Percentiles rank a stretch among this genome's conserved stretches.
Conservation (phyloP, 2,888 invertebrate genomes). For the Acheta domesticus region DNA sequence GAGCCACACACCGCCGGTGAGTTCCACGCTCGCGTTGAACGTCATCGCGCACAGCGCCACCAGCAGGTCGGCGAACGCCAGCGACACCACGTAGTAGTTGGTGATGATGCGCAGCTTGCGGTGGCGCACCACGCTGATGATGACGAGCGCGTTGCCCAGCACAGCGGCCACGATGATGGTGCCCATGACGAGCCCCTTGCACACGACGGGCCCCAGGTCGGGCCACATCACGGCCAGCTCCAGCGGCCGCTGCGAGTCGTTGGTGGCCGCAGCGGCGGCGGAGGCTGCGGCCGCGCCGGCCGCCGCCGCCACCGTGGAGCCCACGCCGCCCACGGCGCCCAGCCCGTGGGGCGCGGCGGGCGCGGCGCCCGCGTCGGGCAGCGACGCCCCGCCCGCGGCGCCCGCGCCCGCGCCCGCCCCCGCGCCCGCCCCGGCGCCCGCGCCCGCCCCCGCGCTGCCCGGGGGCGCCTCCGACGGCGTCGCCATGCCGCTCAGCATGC, state of each 20-base stretch:
- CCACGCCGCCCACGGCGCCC: slow-evolving; percentile 25
- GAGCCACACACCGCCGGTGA: slow-evolving; percentile 79
- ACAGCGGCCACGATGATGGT: slow-evolving; percentile 86
- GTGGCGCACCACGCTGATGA: slow-evolving; percentile 77
- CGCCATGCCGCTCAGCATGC: slow-evolving; percentile 23
- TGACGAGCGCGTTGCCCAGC: slow-evolving; percentile 88
- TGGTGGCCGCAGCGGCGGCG: slow-evolving; percentile 22
- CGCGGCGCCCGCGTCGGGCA: slow-evolving; percentile 36
- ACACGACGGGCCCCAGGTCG: slow-evolving; percentile 28
- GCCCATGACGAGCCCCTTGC: slow-evolving; percentile 75
- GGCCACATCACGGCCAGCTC: slow-evolving; percentile 9
- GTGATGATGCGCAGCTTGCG: slow-evolving; percentile 82
- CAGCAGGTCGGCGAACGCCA: slow-evolving; percentile 90
- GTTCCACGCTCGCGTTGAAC: slow-evolving; percentile 84
- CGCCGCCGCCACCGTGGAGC: slow-evolving; percentile 23
- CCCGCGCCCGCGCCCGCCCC: slow-evolving; percentile 2
- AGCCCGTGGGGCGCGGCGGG: slow-evolving; percentile 40
- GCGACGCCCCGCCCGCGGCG: neutral
- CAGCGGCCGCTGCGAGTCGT: neutral
- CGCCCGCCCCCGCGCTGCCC: slow-evolving; percentile 41
- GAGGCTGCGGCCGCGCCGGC: slow-evolving; percentile 41
- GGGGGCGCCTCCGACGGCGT: slow-evolving; percentile 34
- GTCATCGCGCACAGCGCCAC: slow-evolving; percentile 91
- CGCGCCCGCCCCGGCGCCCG: slow-evolving; percentile 41
- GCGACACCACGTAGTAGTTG: slow-evolving; percentile 92